phyloP scores from a whole-genome alignment of 2,888 invertebrate genomes.

The Mimumesa dahlbomi region DNA sequence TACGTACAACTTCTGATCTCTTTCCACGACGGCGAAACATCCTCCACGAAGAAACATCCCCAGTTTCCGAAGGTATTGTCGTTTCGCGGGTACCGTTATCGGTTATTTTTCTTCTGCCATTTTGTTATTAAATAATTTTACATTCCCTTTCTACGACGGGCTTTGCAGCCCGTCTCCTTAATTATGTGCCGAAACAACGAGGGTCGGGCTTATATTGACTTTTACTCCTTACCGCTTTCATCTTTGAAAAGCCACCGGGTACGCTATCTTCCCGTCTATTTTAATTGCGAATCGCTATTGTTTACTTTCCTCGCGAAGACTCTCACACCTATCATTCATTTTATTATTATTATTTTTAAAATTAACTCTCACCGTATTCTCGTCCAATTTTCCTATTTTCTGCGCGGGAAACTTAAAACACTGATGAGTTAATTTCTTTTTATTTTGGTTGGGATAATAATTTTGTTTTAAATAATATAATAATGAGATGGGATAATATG shows the following conservation, averaged over 20 bases:
- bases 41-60: no score
- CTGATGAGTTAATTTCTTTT: no score
- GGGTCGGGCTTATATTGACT: conserved; percentile 14
- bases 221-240: conserved; percentile 22
- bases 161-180: conserved; percentile 20
- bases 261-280: conserved; percentile 36
- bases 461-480: no score
- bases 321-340: background rate
- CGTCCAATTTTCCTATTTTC: background rate
- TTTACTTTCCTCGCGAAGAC: conserved; percentile 19
- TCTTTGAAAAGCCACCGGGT: conserved; percentile 7
- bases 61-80: no score
- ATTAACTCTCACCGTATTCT: background rate
- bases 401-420: no score
- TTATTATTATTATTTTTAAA: background rate
- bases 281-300: conserved; percentile 47
- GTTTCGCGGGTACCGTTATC: no score
- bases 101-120: no score
- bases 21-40: no score
- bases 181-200: conserved; percentile 29
- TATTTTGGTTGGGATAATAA: no score
- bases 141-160: conserved; percentile 10
- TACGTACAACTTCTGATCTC: no score
- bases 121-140: conserved; percentile 33
- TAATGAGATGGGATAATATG: no score